Percentiles rank a stretch among this genome's conserved stretches.
Conservation (phyloP, 92 coral and sea anemone species). For the Heteractis magnifica region DNA sequence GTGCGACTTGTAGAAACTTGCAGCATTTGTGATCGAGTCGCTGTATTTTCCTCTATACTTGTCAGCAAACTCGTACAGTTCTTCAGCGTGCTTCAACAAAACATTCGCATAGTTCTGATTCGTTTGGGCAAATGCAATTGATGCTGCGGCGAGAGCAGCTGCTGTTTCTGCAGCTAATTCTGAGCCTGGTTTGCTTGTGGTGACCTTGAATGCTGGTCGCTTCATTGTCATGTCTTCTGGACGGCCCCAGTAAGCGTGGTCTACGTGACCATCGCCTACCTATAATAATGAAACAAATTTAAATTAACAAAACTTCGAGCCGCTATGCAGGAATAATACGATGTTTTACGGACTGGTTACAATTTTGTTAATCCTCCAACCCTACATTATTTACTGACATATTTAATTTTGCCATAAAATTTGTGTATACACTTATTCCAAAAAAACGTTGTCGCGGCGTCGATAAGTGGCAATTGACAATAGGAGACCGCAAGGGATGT, state of each 20-base stretch:
- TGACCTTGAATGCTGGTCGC: conserved; percentile 85
- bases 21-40: conserved; percentile 75
- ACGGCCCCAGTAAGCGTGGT: conserved; percentile 89
- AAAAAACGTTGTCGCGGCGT: not conserved
- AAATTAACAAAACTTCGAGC: not conserved
- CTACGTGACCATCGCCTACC: conserved; percentile 84
- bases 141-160: conserved; percentile 89
- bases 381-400: too few relatives aligned
- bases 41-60: conserved; percentile 73
- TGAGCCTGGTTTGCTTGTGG: conserved; percentile 71
- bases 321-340: not conserved
- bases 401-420: too few relatives aligned
- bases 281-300: not conserved
- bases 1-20: conserved; percentile 58
- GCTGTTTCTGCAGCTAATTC: conserved; percentile 93
- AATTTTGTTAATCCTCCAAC: too few relatives aligned
- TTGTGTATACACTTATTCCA: not conserved
- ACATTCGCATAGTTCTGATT: conserved; percentile 51
- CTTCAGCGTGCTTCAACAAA: conserved; percentile 70
- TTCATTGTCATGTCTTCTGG: conserved; percentile 93
- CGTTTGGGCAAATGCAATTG: conserved; percentile 66
- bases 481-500: too few relatives aligned
- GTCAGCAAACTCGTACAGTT: conserved; percentile 80
- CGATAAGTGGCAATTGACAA: too few relatives aligned
- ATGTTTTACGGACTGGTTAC: not conserved